Evolutionary conservation across 1,140 invertebrate species (phyloP), one percentile per base, ranked within the genome.

Genomic region (Oreohelix idahoensis): DNA sequence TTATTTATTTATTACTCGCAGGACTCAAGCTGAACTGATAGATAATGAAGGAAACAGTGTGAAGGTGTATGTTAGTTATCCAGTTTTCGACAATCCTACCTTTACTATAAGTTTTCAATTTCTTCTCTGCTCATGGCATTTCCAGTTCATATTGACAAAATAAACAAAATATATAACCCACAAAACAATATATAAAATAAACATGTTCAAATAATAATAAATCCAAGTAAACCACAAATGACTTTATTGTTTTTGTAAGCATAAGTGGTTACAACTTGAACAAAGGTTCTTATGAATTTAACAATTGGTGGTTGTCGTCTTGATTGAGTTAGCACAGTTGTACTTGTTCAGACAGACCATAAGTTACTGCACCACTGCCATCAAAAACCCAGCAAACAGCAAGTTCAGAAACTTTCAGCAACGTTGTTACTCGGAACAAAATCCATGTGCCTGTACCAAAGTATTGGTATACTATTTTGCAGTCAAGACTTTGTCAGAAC

Each of bases 181-280:
- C 63, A 11, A 80, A 4, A 73, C 38, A 4, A 38, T 5, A 38
- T 10, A 39, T 26, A 11, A 8, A 66, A 79, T 20, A 26, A 39
- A n/a, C 53, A 80, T 45, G n/a, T 5, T 13, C 20, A 45, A 71
- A 81, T 15, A 71, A 71, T 11, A 49, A n/a, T 2, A 74, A 75
- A 42, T 36, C 5, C 15, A 63, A n/a, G 38, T 58, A 53, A 83
- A 77, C 73, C 74, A 77, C 73, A 49, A 29, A 70, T 77, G 74
- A 83, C 75, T 69, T 77, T 76, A 49, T 77, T 83, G 74, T 69
- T 77, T 77, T 83, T 70, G 75, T 45, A 83, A 45, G 38, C 53
- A 69, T 49, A 32, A 32, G 51, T 77, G 81, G 73, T 45, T 45
- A 51, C 4, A 83, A 83, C 73, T 83, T 77, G 38, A 63, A 75